phyloP scores from a whole-genome alignment of 2,888 invertebrate genomes.

The Phyllotreta striolata region DNA sequence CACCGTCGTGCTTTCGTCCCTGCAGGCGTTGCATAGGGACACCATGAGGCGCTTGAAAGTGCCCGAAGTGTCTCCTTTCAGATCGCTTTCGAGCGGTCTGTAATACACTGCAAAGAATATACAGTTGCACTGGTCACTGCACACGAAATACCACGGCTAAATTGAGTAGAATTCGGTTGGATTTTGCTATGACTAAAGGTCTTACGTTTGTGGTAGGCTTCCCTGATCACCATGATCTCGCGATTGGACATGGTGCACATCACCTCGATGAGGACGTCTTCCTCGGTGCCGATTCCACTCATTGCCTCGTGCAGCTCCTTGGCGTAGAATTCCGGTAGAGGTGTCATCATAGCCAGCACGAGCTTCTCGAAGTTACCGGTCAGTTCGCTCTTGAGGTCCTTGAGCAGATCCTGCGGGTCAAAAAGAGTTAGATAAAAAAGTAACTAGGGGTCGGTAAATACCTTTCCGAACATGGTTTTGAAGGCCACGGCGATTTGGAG shows the following conservation, averaged over 20 bases:
- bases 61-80: conserved; percentile 89
- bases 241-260: conserved; percentile 87
- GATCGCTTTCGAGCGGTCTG: conserved; percentile 62
- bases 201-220: conserved; percentile 80
- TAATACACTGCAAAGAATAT: conserved; percentile 47
- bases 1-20: conserved; percentile 80
- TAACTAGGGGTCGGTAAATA: conserved; percentile 50
- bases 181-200: conserved; percentile 44
- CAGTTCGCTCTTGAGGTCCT: conserved; percentile 87
- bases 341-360: conserved; percentile 84
- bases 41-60: conserved; percentile 90
- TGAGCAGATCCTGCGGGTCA: conserved; percentile 72
- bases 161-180: background rate
- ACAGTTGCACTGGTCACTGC: conserved; percentile 8
- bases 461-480: conserved; percentile 89
- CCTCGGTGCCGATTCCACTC: conserved; percentile 83
- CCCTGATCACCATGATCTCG: conserved; percentile 81
- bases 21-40: conserved; percentile 80
- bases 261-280: conserved; percentile 87
- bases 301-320: conserved; percentile 85
- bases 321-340: conserved; percentile 84
- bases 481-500: conserved; percentile 82
- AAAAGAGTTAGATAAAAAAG: background rate
- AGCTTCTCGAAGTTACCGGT: conserved; percentile 88
- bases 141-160: background rate